Evolutionary conservation across 1,140 invertebrate genomes (phyloP).

Genomic region (roundworm (Caenorhabditis elegans)): DNA sequence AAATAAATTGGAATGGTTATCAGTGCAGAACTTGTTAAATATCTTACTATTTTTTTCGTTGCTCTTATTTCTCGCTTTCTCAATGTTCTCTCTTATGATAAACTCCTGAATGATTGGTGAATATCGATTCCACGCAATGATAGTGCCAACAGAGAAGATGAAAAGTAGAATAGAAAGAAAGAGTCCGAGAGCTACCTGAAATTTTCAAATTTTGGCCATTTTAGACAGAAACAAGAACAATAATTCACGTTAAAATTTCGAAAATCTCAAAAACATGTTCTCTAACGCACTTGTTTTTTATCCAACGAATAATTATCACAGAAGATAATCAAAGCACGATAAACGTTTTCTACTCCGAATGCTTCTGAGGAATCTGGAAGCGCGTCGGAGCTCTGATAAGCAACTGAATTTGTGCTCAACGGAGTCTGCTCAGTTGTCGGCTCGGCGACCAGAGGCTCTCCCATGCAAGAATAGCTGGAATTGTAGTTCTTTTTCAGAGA

Average conservation of each 20-base stretch:
- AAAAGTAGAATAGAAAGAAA: constrained; percentile 4
- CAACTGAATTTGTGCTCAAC: neutral
- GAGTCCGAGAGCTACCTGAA: constrained; percentile 20
- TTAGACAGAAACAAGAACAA: neutral
- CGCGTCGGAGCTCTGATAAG: neutral
- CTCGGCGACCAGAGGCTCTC: neutral
- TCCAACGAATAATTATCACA: neutral
- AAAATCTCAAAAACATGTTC: no score
- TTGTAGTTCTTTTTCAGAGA: neutral
- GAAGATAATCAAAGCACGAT: neutral
- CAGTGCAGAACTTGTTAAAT: no score
- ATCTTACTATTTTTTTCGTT: constrained; percentile 7
- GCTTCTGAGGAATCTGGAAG: neutral
- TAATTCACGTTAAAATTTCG: no score
- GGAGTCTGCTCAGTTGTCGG: constrained; percentile 1
- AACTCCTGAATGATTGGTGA: constrained; percentile 33
- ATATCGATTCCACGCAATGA: constrained; percentile 31
- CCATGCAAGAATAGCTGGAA: neutral
- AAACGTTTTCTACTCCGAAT: neutral
- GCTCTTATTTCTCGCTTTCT: neutral
- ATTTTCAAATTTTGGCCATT: neutral
- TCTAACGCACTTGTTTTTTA: neutral
- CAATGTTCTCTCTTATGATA: constrained; percentile 19
- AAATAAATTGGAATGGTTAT: no score
- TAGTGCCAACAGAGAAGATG: neutral